These are phyloP conservation scores for Bubo scandiacus DNA, from an alignment of 2,113 vertebrate genomes.

Conservation along the genomic window DNA sequence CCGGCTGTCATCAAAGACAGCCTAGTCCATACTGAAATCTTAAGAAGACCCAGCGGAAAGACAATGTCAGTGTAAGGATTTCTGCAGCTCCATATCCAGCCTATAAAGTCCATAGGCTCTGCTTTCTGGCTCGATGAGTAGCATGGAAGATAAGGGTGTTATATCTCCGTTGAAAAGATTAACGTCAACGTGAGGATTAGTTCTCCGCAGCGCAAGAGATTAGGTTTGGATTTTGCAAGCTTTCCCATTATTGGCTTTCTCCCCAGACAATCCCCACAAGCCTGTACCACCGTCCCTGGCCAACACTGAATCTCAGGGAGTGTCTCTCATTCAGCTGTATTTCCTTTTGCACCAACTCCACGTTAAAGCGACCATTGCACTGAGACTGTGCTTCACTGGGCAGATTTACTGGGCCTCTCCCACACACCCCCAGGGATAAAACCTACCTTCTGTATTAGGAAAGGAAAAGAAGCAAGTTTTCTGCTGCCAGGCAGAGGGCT, in stretches of 20 bases:
- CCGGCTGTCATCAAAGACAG: background rate
- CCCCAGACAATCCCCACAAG: background rate
- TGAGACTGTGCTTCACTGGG: background rate
- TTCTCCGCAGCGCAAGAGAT: conserved; percentile 33
- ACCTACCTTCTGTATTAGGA: background rate
- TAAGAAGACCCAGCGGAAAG: background rate
- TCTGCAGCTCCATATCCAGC: background rate
- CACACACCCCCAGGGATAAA: background rate
- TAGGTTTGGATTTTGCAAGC: conserved; percentile 40
- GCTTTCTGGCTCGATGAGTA: conserved; percentile 51
- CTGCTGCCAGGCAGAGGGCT: background rate
- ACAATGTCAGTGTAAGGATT: background rate
- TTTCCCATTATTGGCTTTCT: conserved; percentile 30
- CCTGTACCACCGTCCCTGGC: background rate
- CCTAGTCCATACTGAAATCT: background rate
- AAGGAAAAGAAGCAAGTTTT: background rate
- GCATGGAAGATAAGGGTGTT: conserved; percentile 33
- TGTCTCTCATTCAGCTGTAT: background rate
- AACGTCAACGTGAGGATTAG: conserved; percentile 50
- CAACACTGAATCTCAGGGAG: background rate
- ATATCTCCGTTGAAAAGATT: conserved; percentile 49
- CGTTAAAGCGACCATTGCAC: background rate
- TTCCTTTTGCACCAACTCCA: background rate
- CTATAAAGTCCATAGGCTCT: background rate
- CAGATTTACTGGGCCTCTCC: background rate